Conservation (phyloP, 2,797 vertebrate species). For the Hephaestus fuliginosus region DNA sequence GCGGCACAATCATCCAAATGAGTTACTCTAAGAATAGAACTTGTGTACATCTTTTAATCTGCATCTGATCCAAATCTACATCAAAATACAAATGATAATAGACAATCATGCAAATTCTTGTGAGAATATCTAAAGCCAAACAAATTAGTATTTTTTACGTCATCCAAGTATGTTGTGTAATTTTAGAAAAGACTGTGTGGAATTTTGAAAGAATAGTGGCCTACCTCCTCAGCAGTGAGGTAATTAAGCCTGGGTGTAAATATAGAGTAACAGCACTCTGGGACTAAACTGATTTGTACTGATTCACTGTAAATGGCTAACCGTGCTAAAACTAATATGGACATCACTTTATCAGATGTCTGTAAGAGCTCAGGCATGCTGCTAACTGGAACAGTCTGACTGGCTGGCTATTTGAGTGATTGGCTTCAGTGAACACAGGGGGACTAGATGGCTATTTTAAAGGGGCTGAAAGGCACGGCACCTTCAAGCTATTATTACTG, state of each 20-base stretch:
- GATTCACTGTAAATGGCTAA: constrained; percentile 20
- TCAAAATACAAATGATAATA: constrained; percentile 16
- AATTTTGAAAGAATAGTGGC: background rate
- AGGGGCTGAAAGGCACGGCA: constrained; percentile 54
- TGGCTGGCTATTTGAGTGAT: constrained; percentile 31
- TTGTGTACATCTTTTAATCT: constrained; percentile 23
- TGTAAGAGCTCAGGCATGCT: constrained; percentile 7
- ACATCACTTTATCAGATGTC: constrained; percentile 33
- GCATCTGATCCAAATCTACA: constrained; percentile 16
- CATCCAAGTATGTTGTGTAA: background rate
- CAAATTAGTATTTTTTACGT: background rate
- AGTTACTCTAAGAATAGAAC: constrained; percentile 27
- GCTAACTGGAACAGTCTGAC: constrained; percentile 24
- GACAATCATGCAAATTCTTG: background rate
- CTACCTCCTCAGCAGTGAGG: background rate
- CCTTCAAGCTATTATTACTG: constrained; percentile 73
- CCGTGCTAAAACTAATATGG: constrained; percentile 1
- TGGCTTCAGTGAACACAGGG: constrained; percentile 21
- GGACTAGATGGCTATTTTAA: constrained; percentile 83
- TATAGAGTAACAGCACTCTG: constrained; percentile 21
- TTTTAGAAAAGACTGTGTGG: background rate
- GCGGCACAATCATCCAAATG: constrained; percentile 8
- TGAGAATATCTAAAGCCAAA: constrained; percentile 2
- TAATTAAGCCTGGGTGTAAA: constrained; percentile 29
- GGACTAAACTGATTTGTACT: constrained; percentile 24